Evolutionary conservation across 2,888 invertebrate genomes (phyloP).

Genomic region (Drosophila recens): DNA sequence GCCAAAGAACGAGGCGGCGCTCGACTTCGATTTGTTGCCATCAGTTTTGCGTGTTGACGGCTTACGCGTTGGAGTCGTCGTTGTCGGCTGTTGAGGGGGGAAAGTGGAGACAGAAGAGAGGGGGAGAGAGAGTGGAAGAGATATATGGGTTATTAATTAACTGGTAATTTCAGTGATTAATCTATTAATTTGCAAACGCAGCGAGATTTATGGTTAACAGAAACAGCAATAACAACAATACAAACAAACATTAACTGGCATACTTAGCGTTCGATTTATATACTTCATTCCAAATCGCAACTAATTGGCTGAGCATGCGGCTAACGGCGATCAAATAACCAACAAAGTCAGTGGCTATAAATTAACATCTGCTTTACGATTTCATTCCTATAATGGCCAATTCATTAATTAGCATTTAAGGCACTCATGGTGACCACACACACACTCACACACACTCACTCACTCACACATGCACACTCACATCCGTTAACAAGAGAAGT

Average conservation of each 20-base stretch:
- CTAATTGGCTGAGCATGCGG: constrained; percentile 68
- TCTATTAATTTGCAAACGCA: constrained; percentile 70
- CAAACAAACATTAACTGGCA: constrained; percentile 38
- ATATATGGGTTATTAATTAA: constrained; percentile 76
- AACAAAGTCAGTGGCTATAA: constrained; percentile 60
- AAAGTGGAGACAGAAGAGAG: constrained; percentile 1
- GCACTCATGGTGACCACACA: constrained; percentile 27
- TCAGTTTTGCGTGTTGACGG: constrained; percentile 66
- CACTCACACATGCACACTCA: constrained; percentile 18
- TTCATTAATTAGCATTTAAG: constrained; percentile 74
- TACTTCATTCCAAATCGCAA: constrained; percentile 50
- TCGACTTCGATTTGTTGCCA: constrained; percentile 86
- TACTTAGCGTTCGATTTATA: constrained; percentile 70
- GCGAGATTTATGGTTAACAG: constrained; percentile 60
- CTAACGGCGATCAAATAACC: constrained; percentile 54
- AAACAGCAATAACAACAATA: constrained; percentile 32
- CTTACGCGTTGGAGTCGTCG: constrained; percentile 65
- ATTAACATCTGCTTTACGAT: constrained; percentile 67
- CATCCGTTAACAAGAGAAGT: constrained; percentile 1
- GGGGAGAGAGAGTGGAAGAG: constrained; percentile 11
- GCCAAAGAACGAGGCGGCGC: constrained; percentile 92
- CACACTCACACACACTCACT: constrained; percentile 14
- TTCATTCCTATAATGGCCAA: constrained; percentile 77
- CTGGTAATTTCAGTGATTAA: constrained; percentile 75
- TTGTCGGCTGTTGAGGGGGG: constrained; percentile 11